Evolutionary conservation across 2,797 vertebrate species (phyloP), one percentile per base, ranked within the genome.

Genomic region (Artibeus jamaicensis): DNA sequence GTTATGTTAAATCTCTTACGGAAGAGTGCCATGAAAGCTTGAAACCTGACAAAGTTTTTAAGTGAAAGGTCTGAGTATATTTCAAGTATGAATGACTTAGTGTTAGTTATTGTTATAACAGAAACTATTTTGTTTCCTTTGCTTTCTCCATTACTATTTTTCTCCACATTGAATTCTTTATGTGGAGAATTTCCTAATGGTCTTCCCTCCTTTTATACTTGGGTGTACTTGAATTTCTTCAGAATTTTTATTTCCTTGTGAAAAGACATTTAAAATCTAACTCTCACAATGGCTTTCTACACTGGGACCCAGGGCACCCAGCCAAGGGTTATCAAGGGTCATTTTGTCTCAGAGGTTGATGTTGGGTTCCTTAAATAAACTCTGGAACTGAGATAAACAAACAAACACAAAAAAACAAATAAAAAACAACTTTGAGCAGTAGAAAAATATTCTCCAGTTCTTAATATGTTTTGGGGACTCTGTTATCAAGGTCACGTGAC

Each of bases 261-360:
- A 73, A 96, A 96, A 93, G 21, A 79, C 24, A 85, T 81, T 62
- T 42, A 73, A 90, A 84, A 86, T 86, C 79, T 62, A 84, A 1
- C 48, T 65, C 15, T 57, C 42, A 81, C 12, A 87, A 67, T 37
- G 84, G 5, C 18, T 89, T 92, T 74, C 68, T 76, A 53, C 81
- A 42, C 2, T 59, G 32, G 55, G 59, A 77, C 44, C 55, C 39
- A 78, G 29, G 55, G 26, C 77, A 76, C 16, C 55, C 34, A 86
- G 34, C 85, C 77, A 71, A n/a, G 46, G 34, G 22, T 83, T 79
- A 34, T 32, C 39, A 19, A 19, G 57, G 19, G 55, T 95, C 50
- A 59, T 86, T 67, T 42, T 91, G 39, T 71, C 44, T 67, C 57
- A 67, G 39, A 55, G n/a, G 67, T 59, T 86, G 70, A 5, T 14